phyloP scores from a whole-genome alignment of 2,797 vertebrate genomes.

The Cossypha heuglini region DNA sequence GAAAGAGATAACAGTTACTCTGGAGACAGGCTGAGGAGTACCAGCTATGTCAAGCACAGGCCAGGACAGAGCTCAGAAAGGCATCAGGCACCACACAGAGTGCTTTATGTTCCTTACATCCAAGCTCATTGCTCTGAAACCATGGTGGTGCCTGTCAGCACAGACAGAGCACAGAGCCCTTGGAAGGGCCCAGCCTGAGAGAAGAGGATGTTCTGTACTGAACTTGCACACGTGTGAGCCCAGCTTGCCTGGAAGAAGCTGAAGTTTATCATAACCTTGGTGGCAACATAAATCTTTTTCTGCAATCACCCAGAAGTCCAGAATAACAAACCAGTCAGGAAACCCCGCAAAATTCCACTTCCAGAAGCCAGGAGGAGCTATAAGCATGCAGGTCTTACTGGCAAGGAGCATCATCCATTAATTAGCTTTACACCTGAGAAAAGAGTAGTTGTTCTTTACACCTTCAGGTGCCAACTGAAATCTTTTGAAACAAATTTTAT shows the following conservation, averaged over 20 bases:
- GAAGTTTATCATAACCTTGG: background rate
- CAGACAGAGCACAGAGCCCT: background rate
- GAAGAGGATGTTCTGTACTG: background rate
- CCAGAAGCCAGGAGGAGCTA: slow-evolving; percentile 58
- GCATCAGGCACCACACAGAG: background rate
- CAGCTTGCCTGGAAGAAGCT: background rate
- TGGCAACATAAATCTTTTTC: background rate
- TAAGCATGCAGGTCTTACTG: background rate
- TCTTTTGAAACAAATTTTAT: background rate
- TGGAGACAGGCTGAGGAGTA: background rate
- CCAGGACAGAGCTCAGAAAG: background rate
- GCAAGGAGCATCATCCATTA: background rate
- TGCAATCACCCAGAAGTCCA: background rate
- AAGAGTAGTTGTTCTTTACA: background rate
- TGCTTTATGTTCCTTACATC: background rate
- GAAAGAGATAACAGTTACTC: background rate
- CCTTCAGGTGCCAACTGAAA: background rate
- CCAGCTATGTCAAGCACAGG: background rate
- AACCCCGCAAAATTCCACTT: background rate
- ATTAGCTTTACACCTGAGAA: background rate
- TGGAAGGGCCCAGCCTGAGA: background rate
- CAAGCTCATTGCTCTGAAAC: background rate
- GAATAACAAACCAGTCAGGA: background rate
- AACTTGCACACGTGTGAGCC: background rate
- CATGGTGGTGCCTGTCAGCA: background rate